Percentiles rank a stretch among this genome's conserved stretches.
Conservation (phyloP, 2,888 invertebrate genomes). For the Venustoraphidia nigricollis region DNA sequence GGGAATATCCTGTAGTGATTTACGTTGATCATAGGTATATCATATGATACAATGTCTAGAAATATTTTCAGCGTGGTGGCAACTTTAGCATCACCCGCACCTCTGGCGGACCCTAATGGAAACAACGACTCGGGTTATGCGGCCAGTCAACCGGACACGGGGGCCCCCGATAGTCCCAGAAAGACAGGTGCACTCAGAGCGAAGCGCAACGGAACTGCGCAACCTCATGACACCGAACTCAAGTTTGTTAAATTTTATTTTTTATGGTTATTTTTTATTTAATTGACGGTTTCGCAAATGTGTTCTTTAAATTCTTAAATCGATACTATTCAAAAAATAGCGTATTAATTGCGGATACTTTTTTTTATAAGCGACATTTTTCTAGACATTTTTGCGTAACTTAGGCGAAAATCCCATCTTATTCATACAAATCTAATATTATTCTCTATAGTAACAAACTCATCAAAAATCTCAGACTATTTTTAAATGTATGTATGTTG, state of each 20-base stretch:
- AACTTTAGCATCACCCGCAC: conserved; percentile 30
- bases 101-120: conserved; percentile 56
- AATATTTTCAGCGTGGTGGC: conserved; percentile 38
- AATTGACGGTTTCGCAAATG: neutral
- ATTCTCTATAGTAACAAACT: no score
- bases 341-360: no score
- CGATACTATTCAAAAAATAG: no score
- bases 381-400: no score
- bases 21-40: no score
- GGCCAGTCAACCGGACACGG: conserved; percentile 31
- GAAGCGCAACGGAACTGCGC: conserved; percentile 19
- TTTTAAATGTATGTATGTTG: no score
- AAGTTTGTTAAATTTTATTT: conserved; percentile 19
- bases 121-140: conserved; percentile 77
- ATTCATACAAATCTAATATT: no score
- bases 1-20: no score
- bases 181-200: conserved; percentile 16
- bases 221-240: conserved; percentile 23
- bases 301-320: neutral
- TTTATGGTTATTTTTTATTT: neutral
- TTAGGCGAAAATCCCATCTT: no score
- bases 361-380: no score
- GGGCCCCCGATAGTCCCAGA: conserved; percentile 24
- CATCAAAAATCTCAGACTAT: no score
- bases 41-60: conserved; percentile 10